Evolutionary conservation across 2,888 invertebrate genomes (phyloP), one percentile per base, ranked within the genome.

Genomic region (Drosophila nr. medialis): DNA sequence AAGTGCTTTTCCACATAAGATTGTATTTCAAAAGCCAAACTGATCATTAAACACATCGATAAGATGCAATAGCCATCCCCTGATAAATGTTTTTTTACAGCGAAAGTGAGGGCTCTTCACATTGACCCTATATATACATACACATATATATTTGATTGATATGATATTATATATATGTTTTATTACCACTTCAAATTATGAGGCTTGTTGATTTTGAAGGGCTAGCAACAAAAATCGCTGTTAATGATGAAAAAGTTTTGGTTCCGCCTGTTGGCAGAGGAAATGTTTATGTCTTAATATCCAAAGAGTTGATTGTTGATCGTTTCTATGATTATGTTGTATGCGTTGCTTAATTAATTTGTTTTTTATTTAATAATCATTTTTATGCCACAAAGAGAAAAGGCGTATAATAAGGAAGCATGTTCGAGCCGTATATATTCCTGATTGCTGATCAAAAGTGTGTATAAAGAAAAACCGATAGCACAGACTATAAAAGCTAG

Each of bases 1-100:
- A 60, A 75, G 67, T 78, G 78, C 38, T 29, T 30, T 18, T 24
- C 38, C 27, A 29, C 13, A 27, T 27, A 45, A 66, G 45, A 45
- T 30, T 66, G 24, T 36, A 30, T 59, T 58, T 34, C 34, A 40
- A 40, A 30, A 34, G 8, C 15, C 38, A 18, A 50, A 29, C n/a
- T 66, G 55, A 60, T 54, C 54, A 42, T 65, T 45, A 15, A 30
- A 5, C 21, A 32, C 42, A 34, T 6, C 13, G 27, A 36, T 21
- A 30, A 42, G 1, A 15, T 34, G 42, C 21, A 50, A 36, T n/a
- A 1, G 10, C 18, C 51, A 29, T 29, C 21, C 15, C 7, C 34
- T 66, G 42, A 66, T 45, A 53, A 36, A 29, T 48, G n/a, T 15
- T 30, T 15, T 30, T 29, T 50, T 15, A 8, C 15, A 38, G n/a